Percentiles rank a stretch among this genome's conserved stretches.
Conservation (phyloP, 2,888 invertebrate genomes). For the Rugalucina vietnamica region DNA sequence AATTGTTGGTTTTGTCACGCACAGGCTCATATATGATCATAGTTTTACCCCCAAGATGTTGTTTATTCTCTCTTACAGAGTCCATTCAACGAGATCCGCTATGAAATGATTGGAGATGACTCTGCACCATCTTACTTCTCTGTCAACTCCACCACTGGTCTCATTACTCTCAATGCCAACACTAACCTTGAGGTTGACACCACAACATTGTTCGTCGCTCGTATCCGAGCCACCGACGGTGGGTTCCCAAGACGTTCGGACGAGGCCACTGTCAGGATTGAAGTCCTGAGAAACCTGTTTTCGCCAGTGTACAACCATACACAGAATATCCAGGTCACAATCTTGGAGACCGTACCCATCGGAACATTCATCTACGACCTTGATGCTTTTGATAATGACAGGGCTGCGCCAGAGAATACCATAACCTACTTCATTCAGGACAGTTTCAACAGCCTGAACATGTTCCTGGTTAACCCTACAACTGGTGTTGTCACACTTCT, state of each 20-base stretch:
- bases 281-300: constrained; percentile 69
- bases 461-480: constrained; percentile 77
- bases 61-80: constrained; percentile 44
- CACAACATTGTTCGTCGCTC: constrained; percentile 64
- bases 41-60: background rate
- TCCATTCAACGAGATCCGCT: constrained; percentile 69
- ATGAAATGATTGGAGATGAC: constrained; percentile 76
- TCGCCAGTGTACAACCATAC: constrained; percentile 85
- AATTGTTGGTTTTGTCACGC: too few relatives aligned
- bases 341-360: constrained; percentile 72
- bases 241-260: constrained; percentile 75
- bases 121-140: constrained; percentile 72
- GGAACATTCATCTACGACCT: constrained; percentile 71
- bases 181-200: constrained; percentile 68
- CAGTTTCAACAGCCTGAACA: constrained; percentile 54
- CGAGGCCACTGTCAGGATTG: constrained; percentile 68
- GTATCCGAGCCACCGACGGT: constrained; percentile 75
- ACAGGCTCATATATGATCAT: too few relatives aligned
- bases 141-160: constrained; percentile 64
- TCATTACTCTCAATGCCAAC: constrained; percentile 58
- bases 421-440: constrained; percentile 62
- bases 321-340: constrained; percentile 86
- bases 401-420: constrained; percentile 61
- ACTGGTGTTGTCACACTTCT: constrained; percentile 75
- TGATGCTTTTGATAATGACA: constrained; percentile 70